These are phyloP conservation scores for Caenorhabditis latens DNA, from an alignment of 1,140 invertebrate species.

Conservation along the genomic window DNA sequence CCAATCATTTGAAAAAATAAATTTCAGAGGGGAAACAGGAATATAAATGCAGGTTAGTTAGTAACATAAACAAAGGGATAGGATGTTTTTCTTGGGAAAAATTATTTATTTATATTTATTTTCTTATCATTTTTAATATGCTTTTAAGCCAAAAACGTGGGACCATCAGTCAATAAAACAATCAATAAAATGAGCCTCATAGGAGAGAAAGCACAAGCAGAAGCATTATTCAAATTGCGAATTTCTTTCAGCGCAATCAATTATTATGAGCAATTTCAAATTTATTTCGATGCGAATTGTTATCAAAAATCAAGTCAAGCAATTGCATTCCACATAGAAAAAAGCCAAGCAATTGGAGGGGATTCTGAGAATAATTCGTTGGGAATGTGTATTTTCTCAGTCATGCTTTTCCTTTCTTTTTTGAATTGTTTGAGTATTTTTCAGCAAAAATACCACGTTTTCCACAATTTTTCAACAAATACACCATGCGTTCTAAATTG, in stretches of 20 bases:
- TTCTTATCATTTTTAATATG: background rate
- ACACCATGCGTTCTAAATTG: slow-evolving; percentile 17
- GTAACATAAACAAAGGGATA: slow-evolving; percentile 28
- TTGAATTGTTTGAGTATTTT: background rate
- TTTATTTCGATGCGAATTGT: no score
- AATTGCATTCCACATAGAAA: slow-evolving; percentile 55
- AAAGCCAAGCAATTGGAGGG: slow-evolving; percentile 55
- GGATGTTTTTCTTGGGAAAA: background rate
- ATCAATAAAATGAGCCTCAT: background rate
- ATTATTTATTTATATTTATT: background rate
- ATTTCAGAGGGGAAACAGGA: background rate
- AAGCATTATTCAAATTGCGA: background rate
- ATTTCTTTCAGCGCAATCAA: background rate
- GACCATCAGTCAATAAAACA: background rate
- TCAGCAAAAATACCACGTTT: background rate
- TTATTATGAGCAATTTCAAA: background rate
- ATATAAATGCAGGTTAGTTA: slow-evolving; percentile 44
- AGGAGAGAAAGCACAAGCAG: background rate
- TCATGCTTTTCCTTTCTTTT: slow-evolving; percentile 10
- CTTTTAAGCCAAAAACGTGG: background rate
- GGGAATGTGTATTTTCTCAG: background rate
- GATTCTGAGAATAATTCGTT: background rate
- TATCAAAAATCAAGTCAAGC: background rate
- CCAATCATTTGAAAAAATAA: background rate
- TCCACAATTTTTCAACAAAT: background rate